A percentile compares a stretch with the other conserved stretches of the same genome.
phyloP scores from a whole-genome alignment of 2,888 invertebrate species.

The Seira musarum region DNA sequence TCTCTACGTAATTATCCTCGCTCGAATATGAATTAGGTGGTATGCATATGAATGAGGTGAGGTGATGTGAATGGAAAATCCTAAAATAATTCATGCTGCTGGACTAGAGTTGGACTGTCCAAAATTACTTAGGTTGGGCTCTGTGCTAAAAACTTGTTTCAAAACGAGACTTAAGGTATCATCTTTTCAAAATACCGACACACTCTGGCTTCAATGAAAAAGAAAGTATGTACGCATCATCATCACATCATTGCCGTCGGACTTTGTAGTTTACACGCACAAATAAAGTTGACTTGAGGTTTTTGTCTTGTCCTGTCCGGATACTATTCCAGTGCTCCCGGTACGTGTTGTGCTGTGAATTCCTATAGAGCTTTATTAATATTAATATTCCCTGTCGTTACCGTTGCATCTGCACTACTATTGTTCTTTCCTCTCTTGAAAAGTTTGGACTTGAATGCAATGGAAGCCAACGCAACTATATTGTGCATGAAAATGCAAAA shows the following conservation, averaged over 20 bases:
- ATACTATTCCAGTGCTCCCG: not conserved
- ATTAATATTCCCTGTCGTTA: not conserved
- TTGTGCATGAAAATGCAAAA: not conserved
- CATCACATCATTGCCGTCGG: constrained; percentile 25
- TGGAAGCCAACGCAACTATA: not conserved
- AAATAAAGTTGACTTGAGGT: constrained; percentile 15
- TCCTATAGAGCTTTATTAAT: not conserved
- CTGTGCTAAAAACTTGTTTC: not conserved
- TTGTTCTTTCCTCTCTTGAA: not conserved
- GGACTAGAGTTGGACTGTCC: constrained; percentile 28
- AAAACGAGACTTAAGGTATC: constrained; percentile 44
- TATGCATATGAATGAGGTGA: not conserved
- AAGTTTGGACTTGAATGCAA: not conserved
- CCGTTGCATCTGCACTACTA: not conserved
- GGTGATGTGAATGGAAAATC: constrained; percentile 2
- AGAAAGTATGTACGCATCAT: not conserved
- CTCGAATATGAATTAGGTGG: not conserved
- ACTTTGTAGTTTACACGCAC: constrained; percentile 19
- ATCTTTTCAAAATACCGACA: constrained; percentile 14
- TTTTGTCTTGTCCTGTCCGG: no score
- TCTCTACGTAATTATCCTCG: not conserved
- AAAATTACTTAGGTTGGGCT: not conserved
- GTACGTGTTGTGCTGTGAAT: not conserved
- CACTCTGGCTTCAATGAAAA: constrained; percentile 30
- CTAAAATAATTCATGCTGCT: not conserved